These are phyloP conservation scores for Allophyes oxyacanthae DNA, from an alignment of 2,888 invertebrate genomes.

Conservation along the genomic window DNA sequence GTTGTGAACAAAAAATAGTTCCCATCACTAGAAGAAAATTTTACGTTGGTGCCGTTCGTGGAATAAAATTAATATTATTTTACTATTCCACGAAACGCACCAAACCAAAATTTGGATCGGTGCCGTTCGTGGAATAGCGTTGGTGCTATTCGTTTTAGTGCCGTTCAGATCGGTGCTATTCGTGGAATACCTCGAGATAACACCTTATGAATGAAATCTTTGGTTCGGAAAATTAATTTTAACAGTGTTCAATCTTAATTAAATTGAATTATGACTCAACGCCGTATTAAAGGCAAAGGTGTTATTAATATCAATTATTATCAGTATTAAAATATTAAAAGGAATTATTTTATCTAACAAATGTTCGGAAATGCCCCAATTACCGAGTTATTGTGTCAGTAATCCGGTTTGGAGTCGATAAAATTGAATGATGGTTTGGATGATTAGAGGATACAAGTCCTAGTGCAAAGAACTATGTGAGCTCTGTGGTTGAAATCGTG, in stretches of 20 bases:
- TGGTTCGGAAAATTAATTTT: conserved; percentile 14
- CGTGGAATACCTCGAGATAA: too few species aligned
- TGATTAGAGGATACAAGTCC: conserved; percentile 24
- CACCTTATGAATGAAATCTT: background rate
- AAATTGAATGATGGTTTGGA: conserved; percentile 30
- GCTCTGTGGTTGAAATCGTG: conserved; percentile 22
- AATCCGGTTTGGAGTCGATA: conserved; percentile 24
- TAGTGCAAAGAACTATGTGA: conserved; percentile 43
- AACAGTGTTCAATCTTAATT: conserved; percentile 19
- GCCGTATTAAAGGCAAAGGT: conserved; percentile 21
- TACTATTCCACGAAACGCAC: too few species aligned
- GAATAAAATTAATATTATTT: too few species aligned
- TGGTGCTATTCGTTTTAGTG: too few species aligned
- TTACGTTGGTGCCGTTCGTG: too few species aligned
- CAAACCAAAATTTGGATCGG: too few species aligned
- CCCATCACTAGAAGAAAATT: too few species aligned
- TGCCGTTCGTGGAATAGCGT: too few species aligned
- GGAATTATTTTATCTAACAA: conserved; percentile 23
- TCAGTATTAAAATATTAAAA: conserved; percentile 21
- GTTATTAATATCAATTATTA: conserved; percentile 36
- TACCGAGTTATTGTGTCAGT: conserved; percentile 1
- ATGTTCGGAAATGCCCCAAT: conserved; percentile 21
- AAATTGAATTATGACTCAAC: conserved; percentile 18
- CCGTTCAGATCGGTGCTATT: too few species aligned
- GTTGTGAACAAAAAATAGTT: too few species aligned